Conservation (phyloP, 2,113 vertebrate genomes). For the Fulica atra region DNA sequence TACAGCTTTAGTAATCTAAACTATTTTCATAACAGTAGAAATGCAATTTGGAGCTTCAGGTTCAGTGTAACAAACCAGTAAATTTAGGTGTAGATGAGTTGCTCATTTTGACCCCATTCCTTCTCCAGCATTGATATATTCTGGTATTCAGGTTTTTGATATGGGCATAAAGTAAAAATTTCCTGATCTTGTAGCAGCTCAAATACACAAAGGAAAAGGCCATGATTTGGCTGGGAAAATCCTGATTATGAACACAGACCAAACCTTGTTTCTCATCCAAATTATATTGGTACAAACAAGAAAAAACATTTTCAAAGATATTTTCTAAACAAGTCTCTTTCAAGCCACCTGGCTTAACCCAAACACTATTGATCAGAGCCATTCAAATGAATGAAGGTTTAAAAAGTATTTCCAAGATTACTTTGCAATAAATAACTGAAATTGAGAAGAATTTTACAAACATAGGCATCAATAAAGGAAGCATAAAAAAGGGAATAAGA, state of each 20-base stretch:
- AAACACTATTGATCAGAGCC: neutral
- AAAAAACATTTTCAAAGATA: neutral
- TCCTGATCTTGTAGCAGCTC: neutral
- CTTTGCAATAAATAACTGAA: neutral
- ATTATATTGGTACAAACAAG: neutral
- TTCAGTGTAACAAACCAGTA: neutral
- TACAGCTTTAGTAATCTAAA: neutral
- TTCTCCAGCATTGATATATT: neutral
- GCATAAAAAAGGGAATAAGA: neutral
- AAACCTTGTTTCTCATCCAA: neutral
- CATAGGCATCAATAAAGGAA: neutral
- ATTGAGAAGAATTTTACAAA: neutral
- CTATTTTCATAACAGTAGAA: neutral
- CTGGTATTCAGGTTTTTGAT: neutral
- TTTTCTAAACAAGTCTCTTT: neutral
- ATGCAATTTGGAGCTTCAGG: neutral
- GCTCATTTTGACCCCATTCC: neutral
- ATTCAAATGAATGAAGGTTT: neutral
- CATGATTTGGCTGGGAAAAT: neutral
- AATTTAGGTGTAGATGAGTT: neutral
- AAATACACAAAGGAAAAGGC: neutral
- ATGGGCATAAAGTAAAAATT: neutral
- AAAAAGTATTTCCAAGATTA: neutral
- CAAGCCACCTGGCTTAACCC: neutral
- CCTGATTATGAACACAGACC: neutral